Conservation (phyloP, 2,113 vertebrate genomes). For the Cebus imitator region DNA sequence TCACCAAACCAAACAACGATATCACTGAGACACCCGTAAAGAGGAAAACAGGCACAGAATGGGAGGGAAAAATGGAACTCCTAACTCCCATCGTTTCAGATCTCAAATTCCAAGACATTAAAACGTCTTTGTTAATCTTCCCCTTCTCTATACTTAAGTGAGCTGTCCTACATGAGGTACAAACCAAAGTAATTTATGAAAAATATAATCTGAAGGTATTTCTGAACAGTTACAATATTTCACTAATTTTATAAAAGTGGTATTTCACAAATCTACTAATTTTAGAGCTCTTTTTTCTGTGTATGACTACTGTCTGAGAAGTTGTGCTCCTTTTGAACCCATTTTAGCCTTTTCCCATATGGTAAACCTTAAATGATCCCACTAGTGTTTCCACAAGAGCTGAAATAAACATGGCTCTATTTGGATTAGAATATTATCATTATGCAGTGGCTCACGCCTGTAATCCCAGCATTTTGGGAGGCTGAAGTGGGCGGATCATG, state of each 20-base stretch:
- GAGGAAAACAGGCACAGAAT: not conserved
- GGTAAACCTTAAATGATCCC: not conserved
- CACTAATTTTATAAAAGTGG: not conserved
- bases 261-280: not conserved
- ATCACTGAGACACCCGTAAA: not conserved
- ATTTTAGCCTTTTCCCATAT: not conserved
- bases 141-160: not conserved
- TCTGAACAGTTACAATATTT: not conserved
- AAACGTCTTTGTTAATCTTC: not conserved
- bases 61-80: not conserved
- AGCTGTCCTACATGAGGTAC: not conserved
- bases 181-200: not conserved
- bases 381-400: not conserved
- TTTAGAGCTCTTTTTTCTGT: not conserved
- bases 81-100: not conserved
- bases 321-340: not conserved
- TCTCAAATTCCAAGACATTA: not conserved
- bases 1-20: not conserved
- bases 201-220: not conserved
- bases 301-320: not conserved
- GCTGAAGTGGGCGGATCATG: no score
- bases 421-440: not conserved
- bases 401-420: not conserved
- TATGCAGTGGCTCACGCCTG: no score
- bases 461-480: no score